Evolutionary conservation across 2,797 vertebrate genomes (phyloP), one percentile per base, ranked within the genome.

Genomic region (Propithecus perrieri): DNA sequence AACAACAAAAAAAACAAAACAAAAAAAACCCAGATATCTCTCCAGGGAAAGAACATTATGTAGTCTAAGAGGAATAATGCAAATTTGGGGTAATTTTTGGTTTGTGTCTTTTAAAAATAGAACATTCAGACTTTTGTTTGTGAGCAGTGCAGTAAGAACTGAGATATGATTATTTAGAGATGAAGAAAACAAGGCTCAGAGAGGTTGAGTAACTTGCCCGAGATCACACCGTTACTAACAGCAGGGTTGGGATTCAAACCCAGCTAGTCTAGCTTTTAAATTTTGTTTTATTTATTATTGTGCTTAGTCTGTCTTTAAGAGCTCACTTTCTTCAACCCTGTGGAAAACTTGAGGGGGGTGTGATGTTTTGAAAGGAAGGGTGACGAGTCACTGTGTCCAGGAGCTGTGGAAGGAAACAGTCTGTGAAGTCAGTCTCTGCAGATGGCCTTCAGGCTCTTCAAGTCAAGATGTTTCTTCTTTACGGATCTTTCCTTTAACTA

Each of bases 51-150:
- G 76, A 94, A 85, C 59, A 83, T 43, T 69, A 57, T 92, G n/a
- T 57, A 80, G 71, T 48, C 91, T 65, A 14, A 17, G 26, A 86
- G 75, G 95, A 93, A 89, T 61, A 57, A 94, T 57, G 81, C 38
- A 75, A 87, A 55, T 85, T 55, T 81, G 61, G 67, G 72, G 90
- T 83, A 91, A 83, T 84, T 92, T 97, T 93, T 87, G 61, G 69
- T 69, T 79, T 92, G 48, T 83, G n/a, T 91, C 74, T 96, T 93
- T 94, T 81, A 94, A 93, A 90, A 92, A 95, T 0, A 61, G 65
- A 91, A 90, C 43, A 94, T 87, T 94, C 72, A 81, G 53, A 46
- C 63, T 96, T 95, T 89, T 96, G 38, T 85, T 93, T 92, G 30
- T 83, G 41, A 87, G 69, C 46, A 95, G 43, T 35, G 28, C 14